A percentile compares a stretch with the other conserved stretches of the same genome.
Conservation (phyloP, 2,113 vertebrate genomes). For the Coregonus clupeaformis region DNA sequence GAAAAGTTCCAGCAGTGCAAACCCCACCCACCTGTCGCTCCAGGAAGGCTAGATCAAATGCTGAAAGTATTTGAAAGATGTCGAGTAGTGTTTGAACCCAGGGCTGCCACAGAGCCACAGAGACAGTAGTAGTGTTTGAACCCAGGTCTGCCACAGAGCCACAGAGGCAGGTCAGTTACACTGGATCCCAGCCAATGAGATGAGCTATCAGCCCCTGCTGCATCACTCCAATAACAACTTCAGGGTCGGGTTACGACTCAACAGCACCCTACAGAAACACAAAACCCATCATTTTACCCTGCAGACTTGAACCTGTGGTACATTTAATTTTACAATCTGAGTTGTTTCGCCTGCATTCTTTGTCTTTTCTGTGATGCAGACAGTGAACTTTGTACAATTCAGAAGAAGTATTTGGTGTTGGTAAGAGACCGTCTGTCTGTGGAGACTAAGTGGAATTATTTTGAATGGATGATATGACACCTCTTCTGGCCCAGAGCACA, state of each 20-base stretch:
- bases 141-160: constrained; percentile 20
- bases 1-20: too few species aligned
- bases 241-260: constrained; percentile 66
- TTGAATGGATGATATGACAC: too few species aligned
- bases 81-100: too few species aligned
- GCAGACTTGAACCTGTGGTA: too few species aligned
- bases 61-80: too few species aligned
- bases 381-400: background rate
- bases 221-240: constrained; percentile 64
- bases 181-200: constrained; percentile 64
- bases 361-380: constrained; percentile 2
- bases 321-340: too few species aligned
- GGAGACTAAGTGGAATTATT: constrained; percentile 2
- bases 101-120: constrained; percentile 24
- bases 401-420: background rate
- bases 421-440: constrained; percentile 4
- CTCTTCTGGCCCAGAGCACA: constrained; percentile 40
- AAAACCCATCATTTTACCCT: too few species aligned
- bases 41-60: too few species aligned
- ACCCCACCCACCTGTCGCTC: too few species aligned
- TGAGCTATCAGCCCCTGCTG: constrained; percentile 61
- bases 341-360: background rate
- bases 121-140: constrained; percentile 2
- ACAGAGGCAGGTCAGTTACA: constrained; percentile 43
- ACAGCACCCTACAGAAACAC: constrained; percentile 41